These are phyloP conservation scores for Perognathus longimembris DNA, from an alignment of 2,113 vertebrate species.

Conservation along the genomic window DNA sequence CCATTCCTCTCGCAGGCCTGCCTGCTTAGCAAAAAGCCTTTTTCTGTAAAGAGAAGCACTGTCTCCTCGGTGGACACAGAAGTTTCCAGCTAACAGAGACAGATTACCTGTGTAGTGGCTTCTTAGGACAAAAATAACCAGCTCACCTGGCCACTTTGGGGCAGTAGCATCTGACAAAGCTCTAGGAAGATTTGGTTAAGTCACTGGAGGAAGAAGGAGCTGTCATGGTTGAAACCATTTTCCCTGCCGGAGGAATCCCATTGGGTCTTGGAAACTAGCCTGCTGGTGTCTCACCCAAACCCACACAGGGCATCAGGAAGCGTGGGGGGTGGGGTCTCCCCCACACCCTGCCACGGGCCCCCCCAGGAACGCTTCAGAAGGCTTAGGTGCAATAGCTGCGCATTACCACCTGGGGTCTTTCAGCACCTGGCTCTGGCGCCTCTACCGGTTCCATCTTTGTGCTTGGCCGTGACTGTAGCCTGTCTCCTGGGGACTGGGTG, in stretches of 20 bases:
- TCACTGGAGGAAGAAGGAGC: background rate
- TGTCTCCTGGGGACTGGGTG: background rate
- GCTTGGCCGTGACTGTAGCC: background rate
- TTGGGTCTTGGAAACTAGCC: background rate
- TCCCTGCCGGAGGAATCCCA: background rate
- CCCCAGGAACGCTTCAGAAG: background rate
- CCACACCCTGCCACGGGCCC: background rate
- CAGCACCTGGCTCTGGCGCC: background rate
- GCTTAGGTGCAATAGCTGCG: background rate
- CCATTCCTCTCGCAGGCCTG: background rate
- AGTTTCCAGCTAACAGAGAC: background rate
- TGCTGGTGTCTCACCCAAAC: background rate
- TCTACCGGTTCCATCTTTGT: background rate
- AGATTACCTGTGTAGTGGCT: background rate
- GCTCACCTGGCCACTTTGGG: background rate
- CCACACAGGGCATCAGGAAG: background rate
- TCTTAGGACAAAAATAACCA: background rate
- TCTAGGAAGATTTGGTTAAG: background rate
- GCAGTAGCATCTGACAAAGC: background rate
- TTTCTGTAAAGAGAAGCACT: background rate
- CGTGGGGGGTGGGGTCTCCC: background rate
- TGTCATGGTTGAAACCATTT: background rate
- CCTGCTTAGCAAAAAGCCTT: background rate
- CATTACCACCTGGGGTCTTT: background rate
- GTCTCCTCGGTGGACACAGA: background rate